phyloP scores from a whole-genome alignment of 2,113 vertebrate genomes.

The Circaetus gallicus region DNA sequence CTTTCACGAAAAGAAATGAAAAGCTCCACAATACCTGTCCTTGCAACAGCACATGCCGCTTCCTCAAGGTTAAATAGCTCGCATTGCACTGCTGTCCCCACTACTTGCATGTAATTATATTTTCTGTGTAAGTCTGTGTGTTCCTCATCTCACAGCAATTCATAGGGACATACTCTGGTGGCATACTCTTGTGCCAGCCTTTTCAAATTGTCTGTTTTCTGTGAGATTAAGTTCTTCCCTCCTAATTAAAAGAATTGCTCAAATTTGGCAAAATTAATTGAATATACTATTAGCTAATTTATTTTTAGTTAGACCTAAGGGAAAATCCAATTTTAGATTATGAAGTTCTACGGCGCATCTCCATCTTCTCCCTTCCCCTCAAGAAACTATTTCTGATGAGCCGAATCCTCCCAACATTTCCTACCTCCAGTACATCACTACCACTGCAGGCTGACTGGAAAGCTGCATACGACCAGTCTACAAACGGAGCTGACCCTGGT shows the following conservation, averaged over 20 bases:
- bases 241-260: conserved; percentile 55
- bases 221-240: conserved; percentile 42
- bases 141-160: neutral
- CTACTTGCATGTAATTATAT: neutral
- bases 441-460: neutral
- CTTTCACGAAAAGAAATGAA: neutral
- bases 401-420: neutral
- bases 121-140: neutral
- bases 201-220: conserved; percentile 53
- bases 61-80: conserved; percentile 26
- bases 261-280: conserved; percentile 60
- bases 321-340: conserved; percentile 19
- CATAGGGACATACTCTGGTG: neutral
- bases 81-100: neutral
- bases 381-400: neutral
- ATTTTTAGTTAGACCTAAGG: conserved; percentile 58
- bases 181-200: neutral
- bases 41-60: neutral
- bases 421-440: neutral
- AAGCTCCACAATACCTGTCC: neutral
- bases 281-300: conserved; percentile 59
- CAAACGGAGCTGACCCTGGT: neutral
- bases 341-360: neutral
- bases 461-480: accelerated
- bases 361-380: neutral